A percentile compares a stretch with the other conserved stretches of the same genome.
Conservation (phyloP, 2,888 invertebrate genomes). For the Lepidochitona cinerea region DNA sequence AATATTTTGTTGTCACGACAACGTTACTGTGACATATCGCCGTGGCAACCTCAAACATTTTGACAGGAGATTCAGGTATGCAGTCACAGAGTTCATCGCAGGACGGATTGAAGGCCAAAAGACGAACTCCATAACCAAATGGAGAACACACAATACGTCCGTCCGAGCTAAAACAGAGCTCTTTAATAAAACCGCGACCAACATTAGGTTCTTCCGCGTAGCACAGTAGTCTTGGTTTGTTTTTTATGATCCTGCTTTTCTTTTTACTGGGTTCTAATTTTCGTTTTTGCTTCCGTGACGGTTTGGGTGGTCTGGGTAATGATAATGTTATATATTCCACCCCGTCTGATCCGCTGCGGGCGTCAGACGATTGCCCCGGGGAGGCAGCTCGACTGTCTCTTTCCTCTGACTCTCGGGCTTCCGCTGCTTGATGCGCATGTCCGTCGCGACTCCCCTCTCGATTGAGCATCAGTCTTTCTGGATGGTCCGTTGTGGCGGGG, state of each 20-base stretch:
- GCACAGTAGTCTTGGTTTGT: slow-evolving; percentile 84
- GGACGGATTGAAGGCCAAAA: slow-evolving; percentile 83
- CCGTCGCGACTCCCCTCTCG: background rate
- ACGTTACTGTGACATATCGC: slow-evolving; percentile 85
- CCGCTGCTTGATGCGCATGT: background rate
- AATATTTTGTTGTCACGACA: slow-evolving; percentile 92
- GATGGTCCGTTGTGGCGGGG: background rate
- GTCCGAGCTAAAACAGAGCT: slow-evolving; percentile 90
- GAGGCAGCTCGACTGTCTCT: background rate
- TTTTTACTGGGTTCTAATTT: slow-evolving; percentile 24
- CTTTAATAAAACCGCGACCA: slow-evolving; percentile 93
- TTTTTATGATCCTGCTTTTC: slow-evolving; percentile 71
- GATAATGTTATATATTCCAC: background rate
- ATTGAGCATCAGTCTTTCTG: background rate
- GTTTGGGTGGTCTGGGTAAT: background rate
- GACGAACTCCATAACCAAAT: slow-evolving; percentile 87
- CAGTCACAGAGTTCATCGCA: slow-evolving; percentile 85
- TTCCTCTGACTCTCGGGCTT: background rate
- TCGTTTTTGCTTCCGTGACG: background rate
- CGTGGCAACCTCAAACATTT: slow-evolving; percentile 79
- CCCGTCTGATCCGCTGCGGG: background rate
- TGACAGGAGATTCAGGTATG: slow-evolving; percentile 73
- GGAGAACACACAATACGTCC: slow-evolving; percentile 93
- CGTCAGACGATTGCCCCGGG: background rate
- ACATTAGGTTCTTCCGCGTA: slow-evolving; percentile 89